Base-by-base conservation (phyloP, 2,113 vertebrate genomes). In the Percopsis transmontana region DNA sequence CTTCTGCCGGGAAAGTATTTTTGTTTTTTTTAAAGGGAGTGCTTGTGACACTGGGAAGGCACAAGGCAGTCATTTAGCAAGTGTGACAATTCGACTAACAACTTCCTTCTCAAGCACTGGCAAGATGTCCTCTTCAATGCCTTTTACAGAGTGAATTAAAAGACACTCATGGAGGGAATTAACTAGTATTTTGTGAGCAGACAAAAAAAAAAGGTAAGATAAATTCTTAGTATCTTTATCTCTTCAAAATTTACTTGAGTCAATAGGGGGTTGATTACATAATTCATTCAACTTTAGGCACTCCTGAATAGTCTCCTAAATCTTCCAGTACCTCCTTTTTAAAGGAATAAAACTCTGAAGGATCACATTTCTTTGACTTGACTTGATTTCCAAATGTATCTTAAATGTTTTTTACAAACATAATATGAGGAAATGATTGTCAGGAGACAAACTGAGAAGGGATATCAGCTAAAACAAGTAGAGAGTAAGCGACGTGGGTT, bases 151-250 rank as follows among this genome's bases (percentile, higher is more conserved):
- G 55, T 10, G 11, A 60, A 61, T 51, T 8, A 23, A 56, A 14
- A 15, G 20, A 47, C 21, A 68, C 19, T 40, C 38, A 7, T 40
- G 57, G 44, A 56, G 21, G 19, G 5, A 54, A 50, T 58, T 45
- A 18, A 9, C 12, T 50, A 45, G 0, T 12, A n/a, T 16, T 18
- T 9, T 0, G 27, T 18, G 27, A 7, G 57, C 1, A 38, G 27
- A 24, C 0, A 0, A 6, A 42, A 21, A 63, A 9, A 69, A 62
- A 1, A 80, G 85, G 87, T 89, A 83, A 79, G 81, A 52, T 18
- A n/a, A 5, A 74, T 66, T n/a, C 9, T 19, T 12, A 3, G 10
- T 23, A 5, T 2, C 12, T 6, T 21, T 13, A 9, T n/a, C 10
- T 53, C 23, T 14, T 19, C 20, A 2, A 38, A n/a, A 18, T 56